These are phyloP conservation scores for Psittacula derbiana DNA, from an alignment of 2,797 vertebrate species.

Conservation along the genomic window DNA sequence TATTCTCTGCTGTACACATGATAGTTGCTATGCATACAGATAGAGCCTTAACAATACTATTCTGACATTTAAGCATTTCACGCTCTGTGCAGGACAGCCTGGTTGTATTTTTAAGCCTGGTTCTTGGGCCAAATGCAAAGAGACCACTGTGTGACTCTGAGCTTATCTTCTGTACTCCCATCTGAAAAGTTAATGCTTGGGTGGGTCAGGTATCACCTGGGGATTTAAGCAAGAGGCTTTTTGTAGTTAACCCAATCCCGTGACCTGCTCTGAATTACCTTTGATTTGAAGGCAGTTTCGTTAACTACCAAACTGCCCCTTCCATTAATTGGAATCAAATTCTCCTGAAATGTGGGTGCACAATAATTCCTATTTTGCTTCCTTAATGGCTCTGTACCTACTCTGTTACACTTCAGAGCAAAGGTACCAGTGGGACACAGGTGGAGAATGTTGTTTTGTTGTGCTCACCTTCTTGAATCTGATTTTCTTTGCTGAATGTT, in stretches of 20 bases:
- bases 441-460: neutral
- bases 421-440: neutral
- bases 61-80: slow-evolving; percentile 81
- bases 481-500: neutral
- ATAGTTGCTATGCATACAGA: slow-evolving; percentile 79
- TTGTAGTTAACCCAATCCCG: slow-evolving; percentile 76
- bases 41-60: slow-evolving; percentile 75
- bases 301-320: slow-evolving; percentile 69
- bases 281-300: slow-evolving; percentile 77
- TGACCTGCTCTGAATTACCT: slow-evolving; percentile 73
- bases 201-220: slow-evolving; percentile 82
- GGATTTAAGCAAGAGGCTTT: slow-evolving; percentile 79
- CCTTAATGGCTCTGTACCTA: slow-evolving; percentile 17
- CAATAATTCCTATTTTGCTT: slow-evolving; percentile 66
- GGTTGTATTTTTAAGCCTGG: slow-evolving; percentile 76
- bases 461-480: neutral
- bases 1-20: slow-evolving; percentile 71
- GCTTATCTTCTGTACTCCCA: slow-evolving; percentile 77
- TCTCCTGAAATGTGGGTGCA: slow-evolving; percentile 65
- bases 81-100: slow-evolving; percentile 71
- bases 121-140: slow-evolving; percentile 80
- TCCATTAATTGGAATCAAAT: slow-evolving; percentile 77
- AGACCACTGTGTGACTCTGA: slow-evolving; percentile 77
- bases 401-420: slow-evolving; percentile 39
- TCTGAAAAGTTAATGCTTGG: slow-evolving; percentile 73